These are phyloP conservation scores for Ladona fulva DNA, from an alignment of 1,140 invertebrate species.

Conservation along the genomic window DNA sequence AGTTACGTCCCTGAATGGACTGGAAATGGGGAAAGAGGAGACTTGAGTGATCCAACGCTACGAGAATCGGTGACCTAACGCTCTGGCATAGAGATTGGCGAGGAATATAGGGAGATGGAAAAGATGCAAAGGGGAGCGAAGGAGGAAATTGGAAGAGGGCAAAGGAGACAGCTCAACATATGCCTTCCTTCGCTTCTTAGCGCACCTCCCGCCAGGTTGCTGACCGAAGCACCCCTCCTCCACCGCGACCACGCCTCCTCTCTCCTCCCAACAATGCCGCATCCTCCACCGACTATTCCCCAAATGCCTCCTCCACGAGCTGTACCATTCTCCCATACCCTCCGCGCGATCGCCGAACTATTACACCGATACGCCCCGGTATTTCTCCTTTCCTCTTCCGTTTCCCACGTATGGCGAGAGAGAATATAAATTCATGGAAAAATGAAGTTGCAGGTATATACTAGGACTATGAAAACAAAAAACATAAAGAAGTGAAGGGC, in stretches of 20 bases:
- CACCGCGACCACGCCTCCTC: background rate
- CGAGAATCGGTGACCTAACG: background rate
- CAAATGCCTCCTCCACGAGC: background rate
- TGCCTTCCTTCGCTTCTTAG: background rate
- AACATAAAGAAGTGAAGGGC: too few relatives aligned
- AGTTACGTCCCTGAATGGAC: background rate
- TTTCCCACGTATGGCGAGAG: too few relatives aligned
- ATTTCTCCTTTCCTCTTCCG: too few relatives aligned
- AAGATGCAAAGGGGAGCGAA: background rate
- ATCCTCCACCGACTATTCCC: background rate
- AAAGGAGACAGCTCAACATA: constrained; percentile 5
- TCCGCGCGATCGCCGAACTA: background rate
- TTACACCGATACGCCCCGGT: too few relatives aligned
- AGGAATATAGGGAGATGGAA: background rate
- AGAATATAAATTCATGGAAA: too few relatives aligned
- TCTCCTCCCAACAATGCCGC: background rate
- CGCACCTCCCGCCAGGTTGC: background rate
- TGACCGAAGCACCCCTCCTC: background rate
- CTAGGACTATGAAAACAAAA: too few relatives aligned
- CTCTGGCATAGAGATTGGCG: background rate
- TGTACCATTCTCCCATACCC: background rate
- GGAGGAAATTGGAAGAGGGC: background rate
- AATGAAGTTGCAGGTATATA: too few relatives aligned
- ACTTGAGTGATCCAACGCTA: background rate
- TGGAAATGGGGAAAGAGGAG: background rate